Evolutionary conservation across 2,113 vertebrate genomes (phyloP).

Genomic region (Serinus canaria): DNA sequence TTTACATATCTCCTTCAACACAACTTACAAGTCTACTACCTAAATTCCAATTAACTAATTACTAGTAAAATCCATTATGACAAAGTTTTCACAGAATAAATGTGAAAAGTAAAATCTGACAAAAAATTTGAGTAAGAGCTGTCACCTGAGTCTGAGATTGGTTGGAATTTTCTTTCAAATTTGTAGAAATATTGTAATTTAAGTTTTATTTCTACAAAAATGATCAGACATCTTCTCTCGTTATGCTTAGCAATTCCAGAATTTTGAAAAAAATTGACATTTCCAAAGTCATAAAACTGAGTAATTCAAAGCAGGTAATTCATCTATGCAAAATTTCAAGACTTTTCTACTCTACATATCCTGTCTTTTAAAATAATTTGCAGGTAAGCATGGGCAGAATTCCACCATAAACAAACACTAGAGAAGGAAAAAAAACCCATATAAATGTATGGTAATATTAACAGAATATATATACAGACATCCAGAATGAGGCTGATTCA

Average conservation of each 20-base stretch:
- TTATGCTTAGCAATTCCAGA: neutral
- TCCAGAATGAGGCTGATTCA: neutral
- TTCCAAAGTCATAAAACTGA: neutral
- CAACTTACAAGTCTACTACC: neutral
- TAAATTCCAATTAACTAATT: slow-evolving; percentile 12
- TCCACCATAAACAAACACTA: neutral
- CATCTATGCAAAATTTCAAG: neutral
- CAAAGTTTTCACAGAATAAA: neutral
- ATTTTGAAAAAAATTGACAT: neutral
- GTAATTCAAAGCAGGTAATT: neutral
- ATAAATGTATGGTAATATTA: neutral
- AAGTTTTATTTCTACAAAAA: neutral
- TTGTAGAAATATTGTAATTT: neutral
- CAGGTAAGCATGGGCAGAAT: neutral
- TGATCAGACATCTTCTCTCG: neutral
- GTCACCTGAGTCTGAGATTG: neutral
- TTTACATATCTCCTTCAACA: neutral
- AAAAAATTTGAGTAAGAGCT: neutral
- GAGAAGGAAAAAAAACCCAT: neutral
- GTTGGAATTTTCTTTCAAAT: neutral
- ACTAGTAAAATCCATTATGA: neutral
- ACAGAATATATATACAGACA: neutral
- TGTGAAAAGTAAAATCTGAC: neutral
- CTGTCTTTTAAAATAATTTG: neutral
- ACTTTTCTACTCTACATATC: neutral